Conservation (phyloP, 2,888 invertebrate genomes). For the Cheilosia grossa region DNA sequence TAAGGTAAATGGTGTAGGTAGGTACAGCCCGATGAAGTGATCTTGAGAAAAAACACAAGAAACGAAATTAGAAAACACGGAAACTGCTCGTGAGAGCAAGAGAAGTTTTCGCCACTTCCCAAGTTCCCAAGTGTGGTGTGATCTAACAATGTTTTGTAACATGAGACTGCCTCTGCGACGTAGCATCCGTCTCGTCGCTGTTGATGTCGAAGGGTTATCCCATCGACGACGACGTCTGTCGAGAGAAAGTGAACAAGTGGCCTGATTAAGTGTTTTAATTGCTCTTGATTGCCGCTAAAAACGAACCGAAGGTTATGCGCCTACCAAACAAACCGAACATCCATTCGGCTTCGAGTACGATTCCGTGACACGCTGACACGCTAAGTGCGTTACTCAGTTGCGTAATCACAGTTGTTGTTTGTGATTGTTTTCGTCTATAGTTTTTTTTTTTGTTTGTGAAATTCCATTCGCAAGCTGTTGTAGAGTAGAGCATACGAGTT, state of each 20-base stretch:
- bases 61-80: conserved; percentile 6
- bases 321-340: conserved; percentile 20
- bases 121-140: conserved; percentile 6
- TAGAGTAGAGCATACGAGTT: not conserved
- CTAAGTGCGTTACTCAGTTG: conserved; percentile 49
- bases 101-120: conserved; percentile 22
- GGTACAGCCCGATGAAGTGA: not conserved
- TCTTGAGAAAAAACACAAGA: not conserved
- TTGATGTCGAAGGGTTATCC: conserved; percentile 35
- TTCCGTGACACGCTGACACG: conserved; percentile 66
- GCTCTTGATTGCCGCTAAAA: conserved; percentile 44
- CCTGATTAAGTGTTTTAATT: conserved; percentile 49
- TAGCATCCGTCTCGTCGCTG: conserved; percentile 19
- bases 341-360: conserved; percentile 26
- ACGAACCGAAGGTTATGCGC: conserved; percentile 28
- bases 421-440: conserved; percentile 9
- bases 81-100: conserved; percentile 38
- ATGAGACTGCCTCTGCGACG: too few relatives aligned
- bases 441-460: conserved; percentile 33
- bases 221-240: not conserved
- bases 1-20: not conserved
- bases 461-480: conserved; percentile 51
- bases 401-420: conserved; percentile 29
- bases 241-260: conserved; percentile 49
- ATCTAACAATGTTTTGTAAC: conserved; percentile 17